Evolutionary conservation across 2,888 invertebrate genomes (phyloP).

Genomic region (Scrobipalpa costella): DNA sequence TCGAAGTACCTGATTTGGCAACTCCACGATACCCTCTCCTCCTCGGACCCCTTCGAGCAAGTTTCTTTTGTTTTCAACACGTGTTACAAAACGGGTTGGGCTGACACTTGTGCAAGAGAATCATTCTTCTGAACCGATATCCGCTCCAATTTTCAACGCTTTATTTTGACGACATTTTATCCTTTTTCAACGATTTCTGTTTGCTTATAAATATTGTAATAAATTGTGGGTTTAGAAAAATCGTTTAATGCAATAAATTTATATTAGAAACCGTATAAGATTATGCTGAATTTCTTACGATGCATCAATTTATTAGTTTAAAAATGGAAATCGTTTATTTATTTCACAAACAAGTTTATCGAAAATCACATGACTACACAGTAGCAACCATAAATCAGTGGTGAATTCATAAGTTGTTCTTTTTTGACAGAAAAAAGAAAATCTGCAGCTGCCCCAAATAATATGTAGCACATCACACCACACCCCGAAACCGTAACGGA

Average conservation of each 20-base stretch:
- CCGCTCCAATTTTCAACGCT: conserved; percentile 33
- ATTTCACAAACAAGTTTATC: too few relatives aligned
- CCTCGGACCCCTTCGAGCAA: conserved; percentile 43
- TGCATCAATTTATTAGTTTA: not conserved
- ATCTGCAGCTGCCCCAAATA: not conserved
- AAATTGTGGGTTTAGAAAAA: too few relatives aligned
- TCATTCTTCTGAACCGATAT: conserved; percentile 58
- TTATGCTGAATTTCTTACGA: not conserved
- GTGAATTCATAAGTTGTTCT: not conserved
- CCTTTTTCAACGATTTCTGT: not conserved
- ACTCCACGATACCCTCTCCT: not conserved
- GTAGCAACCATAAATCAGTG: not conserved
- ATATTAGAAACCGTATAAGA: too few relatives aligned
- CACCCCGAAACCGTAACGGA: conserved; percentile 54
- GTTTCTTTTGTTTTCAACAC: conserved; percentile 79
- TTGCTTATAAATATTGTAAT: too few relatives aligned
- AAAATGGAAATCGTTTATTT: not conserved
- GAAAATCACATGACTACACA: not conserved
- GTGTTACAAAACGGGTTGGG: conserved; percentile 78
- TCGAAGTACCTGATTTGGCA: not conserved
- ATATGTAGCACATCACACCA: conserved; percentile 21
- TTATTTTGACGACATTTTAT: conserved; percentile 45
- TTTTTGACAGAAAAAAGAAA: not conserved
- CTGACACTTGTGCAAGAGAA: conserved; percentile 69
- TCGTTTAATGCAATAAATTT: too few relatives aligned